These are phyloP conservation scores for Montipora cactus DNA, from an alignment of 64 coral and sea anemone species.

Conservation along the genomic window DNA sequence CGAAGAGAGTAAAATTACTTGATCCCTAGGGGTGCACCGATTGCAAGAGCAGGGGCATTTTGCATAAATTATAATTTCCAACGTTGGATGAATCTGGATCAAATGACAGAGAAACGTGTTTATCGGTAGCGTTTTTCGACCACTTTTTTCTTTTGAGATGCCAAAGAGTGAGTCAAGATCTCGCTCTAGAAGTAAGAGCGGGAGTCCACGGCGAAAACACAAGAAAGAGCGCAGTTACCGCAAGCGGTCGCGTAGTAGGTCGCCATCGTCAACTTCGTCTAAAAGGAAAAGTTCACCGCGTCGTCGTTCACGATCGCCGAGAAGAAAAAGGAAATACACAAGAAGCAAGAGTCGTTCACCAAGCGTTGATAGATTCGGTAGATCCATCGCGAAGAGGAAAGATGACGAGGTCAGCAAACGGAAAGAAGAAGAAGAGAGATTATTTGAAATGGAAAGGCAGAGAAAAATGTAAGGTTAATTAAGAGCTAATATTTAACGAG, in stretches of 20 bases:
- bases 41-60: background rate
- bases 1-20: constrained; percentile 21
- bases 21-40: background rate
- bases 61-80: background rate
- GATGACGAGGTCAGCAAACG: constrained; percentile 80
- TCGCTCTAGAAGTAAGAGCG: constrained; percentile 91
- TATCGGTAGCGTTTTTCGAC: background rate
- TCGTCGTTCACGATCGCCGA: constrained; percentile 79
- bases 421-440: constrained; percentile 89
- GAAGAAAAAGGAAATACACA: constrained; percentile 71
- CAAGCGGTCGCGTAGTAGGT: constrained; percentile 68
- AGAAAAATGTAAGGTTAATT: constrained; percentile 87
- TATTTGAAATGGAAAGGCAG: constrained; percentile 95
- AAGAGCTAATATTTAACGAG: background rate
- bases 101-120: background rate
- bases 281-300: constrained; percentile 66
- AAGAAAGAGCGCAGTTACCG: constrained; percentile 89
- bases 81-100: background rate
- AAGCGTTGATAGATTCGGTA: constrained; percentile 97
- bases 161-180: constrained; percentile 94
- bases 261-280: constrained; percentile 57
- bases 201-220: constrained; percentile 88
- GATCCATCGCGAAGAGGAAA: constrained; percentile 92
- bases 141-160: constrained; percentile 74
- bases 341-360: constrained; percentile 91